Conservation (phyloP, 2,113 vertebrate species). For the Struthidea cinerea region DNA sequence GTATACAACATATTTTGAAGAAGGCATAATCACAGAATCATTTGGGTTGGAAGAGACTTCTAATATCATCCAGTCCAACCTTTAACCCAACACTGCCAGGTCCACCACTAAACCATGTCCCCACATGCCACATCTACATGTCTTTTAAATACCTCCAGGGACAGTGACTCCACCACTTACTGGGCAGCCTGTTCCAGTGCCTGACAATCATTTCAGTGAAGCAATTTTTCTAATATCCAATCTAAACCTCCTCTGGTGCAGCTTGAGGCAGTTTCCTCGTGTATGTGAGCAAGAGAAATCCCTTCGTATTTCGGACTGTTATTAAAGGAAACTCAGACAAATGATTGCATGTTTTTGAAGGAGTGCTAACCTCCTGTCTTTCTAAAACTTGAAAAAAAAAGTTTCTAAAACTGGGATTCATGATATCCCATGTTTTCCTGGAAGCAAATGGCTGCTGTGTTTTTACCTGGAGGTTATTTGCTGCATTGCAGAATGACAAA, state of each 20-base stretch:
- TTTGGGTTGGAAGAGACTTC: background rate
- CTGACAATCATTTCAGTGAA: background rate
- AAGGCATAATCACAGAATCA: background rate
- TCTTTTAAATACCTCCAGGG: background rate
- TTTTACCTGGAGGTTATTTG: background rate
- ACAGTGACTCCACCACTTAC: background rate
- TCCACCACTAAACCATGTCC: background rate
- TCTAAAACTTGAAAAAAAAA: background rate
- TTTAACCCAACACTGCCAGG: background rate
- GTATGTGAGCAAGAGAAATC: background rate
- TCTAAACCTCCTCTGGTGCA: background rate
- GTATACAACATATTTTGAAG: background rate
- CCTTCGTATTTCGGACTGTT: background rate
- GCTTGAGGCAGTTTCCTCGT: background rate
- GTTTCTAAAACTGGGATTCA: background rate
- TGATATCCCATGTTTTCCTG: background rate
- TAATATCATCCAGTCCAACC: background rate
- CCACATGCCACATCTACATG: background rate
- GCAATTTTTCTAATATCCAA: background rate
- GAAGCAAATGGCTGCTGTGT: background rate
- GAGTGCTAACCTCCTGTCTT: background rate
- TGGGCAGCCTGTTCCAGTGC: background rate
- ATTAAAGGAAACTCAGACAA: background rate
- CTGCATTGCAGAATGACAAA: background rate
- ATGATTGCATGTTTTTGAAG: background rate